Percentiles rank a stretch among this genome's conserved stretches.
Conservation (phyloP, 2,888 invertebrate genomes). For the Trachelus stipa region DNA sequence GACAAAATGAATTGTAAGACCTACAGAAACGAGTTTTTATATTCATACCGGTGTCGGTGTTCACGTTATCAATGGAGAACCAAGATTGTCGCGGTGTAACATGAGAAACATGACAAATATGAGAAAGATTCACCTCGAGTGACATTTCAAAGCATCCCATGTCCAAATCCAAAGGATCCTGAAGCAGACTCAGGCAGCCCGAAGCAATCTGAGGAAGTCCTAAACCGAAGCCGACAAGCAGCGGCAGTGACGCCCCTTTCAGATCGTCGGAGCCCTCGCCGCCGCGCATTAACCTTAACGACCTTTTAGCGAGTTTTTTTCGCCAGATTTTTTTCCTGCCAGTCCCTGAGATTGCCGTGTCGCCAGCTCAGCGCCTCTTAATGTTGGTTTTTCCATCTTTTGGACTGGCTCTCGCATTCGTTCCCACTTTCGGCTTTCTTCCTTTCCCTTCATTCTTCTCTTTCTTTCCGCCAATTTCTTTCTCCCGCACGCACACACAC, state of each 20-base stretch:
- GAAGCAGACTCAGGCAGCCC: neutral
- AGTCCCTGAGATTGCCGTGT: conserved; percentile 58
- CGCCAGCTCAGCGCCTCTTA: conserved; percentile 60
- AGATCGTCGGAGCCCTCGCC: conserved; percentile 20
- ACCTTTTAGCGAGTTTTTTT: conserved; percentile 56
- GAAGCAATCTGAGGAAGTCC: neutral
- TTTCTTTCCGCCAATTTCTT: conserved; percentile 9
- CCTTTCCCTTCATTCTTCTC: conserved; percentile 15
- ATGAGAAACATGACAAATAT: conserved; percentile 5
- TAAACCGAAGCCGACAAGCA: conserved; percentile 9
- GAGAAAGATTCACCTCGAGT: too few relatives aligned
- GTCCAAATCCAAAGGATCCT: too few relatives aligned
- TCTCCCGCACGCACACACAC: conserved; percentile 1
- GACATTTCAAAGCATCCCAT: too few relatives aligned
- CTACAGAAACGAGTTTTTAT: neutral
- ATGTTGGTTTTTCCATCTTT: conserved; percentile 48
- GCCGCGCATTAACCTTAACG: conserved; percentile 60
- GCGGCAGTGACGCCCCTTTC: conserved; percentile 11
- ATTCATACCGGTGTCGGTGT: neutral
- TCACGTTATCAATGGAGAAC: too few relatives aligned
- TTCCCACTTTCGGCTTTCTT: conserved; percentile 21
- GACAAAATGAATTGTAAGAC: neutral
- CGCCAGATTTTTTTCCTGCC: conserved; percentile 31
- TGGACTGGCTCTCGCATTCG: conserved; percentile 21
- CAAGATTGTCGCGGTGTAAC: neutral